Base-by-base conservation (phyloP, 2,797 vertebrate species). In the Nannoperca obscura region DNA sequence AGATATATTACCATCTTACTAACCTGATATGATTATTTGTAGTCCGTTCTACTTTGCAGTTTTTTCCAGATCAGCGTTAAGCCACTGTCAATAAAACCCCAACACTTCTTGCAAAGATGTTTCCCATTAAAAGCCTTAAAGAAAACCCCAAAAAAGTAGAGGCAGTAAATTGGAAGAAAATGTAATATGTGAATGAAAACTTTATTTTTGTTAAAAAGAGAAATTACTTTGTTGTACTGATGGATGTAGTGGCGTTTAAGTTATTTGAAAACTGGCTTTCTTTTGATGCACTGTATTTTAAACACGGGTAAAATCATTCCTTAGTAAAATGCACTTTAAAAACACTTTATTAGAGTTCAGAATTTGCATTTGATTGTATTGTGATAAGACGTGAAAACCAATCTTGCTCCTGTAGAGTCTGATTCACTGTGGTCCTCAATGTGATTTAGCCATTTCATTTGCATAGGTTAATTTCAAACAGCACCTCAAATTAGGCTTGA, bases 401-500 rank as follows among this genome's bases (percentile, higher is more conserved):
- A 71, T 87, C 81, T 82, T 63, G 65, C 82, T 84, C 86, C 89
- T 85, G 91, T 84, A 76, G 88, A 82, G 90, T 79, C 79, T 87
- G 88, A 94, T 91, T 88, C 88, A 86, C 88, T 46, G 81, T 69
- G 63, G 87, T 89, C 91, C 95, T 96, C 94, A 53, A 76, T 93
- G 93, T 91, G 93, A 95, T 95, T 96, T 95, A 95, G 95, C 92
- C 94, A 94, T 93, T 95, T 95, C 93, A 96, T 97, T 97, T 96
- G 93, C 96, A 96, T 96, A 97, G 96, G 96, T 97, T 98, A 97
- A 98, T 97, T 98, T 97, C 96, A 95, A 97, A 96, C 95, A 95
- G 95, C 95, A 96, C 94, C 93, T 95, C 95, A 97, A 97, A 97
- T 97, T 97, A 97, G 94, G 94, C 95, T 96, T 96, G 96, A 97